Conservation (phyloP, 23 tunicate genomes). For the Clavelina lepadiformis region DNA sequence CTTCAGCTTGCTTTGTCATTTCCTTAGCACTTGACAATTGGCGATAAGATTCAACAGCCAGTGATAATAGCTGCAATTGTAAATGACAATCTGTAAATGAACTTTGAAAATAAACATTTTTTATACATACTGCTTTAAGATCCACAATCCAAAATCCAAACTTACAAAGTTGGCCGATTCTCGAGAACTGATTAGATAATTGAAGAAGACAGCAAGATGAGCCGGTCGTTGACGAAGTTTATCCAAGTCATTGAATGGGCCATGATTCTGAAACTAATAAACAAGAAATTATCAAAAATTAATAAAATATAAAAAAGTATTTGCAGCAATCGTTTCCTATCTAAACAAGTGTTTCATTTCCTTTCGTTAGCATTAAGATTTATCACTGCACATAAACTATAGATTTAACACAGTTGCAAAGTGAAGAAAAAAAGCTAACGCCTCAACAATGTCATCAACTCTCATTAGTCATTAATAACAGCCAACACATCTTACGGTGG, state of each 20-base stretch:
- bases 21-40: conserved; percentile 56
- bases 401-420: too few relatives aligned
- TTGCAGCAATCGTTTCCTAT: too few relatives aligned
- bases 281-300: too few relatives aligned
- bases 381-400: too few relatives aligned
- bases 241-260: conserved; percentile 66
- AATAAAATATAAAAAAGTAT: not conserved
- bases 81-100: too few relatives aligned
- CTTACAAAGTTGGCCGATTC: conserved; percentile 67
- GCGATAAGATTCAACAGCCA: conserved; percentile 55
- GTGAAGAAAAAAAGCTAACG: too few relatives aligned
- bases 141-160: not conserved
- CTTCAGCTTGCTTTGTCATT: conserved; percentile 42
- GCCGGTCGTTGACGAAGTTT: conserved; percentile 48
- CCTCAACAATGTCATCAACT: too few relatives aligned
- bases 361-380: too few relatives aligned
- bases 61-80: conserved; percentile 42
- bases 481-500: conserved; percentile 6
- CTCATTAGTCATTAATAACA: not conserved
- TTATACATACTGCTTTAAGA: not conserved
- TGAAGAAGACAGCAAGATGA: conserved; percentile 69
- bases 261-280: conserved; percentile 54
- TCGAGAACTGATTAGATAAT: conserved; percentile 48
- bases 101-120: not conserved
- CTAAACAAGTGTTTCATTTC: too few relatives aligned